Evolutionary conservation across 2,113 vertebrate species (phyloP).

Genomic region (Aphyosemion australe): DNA sequence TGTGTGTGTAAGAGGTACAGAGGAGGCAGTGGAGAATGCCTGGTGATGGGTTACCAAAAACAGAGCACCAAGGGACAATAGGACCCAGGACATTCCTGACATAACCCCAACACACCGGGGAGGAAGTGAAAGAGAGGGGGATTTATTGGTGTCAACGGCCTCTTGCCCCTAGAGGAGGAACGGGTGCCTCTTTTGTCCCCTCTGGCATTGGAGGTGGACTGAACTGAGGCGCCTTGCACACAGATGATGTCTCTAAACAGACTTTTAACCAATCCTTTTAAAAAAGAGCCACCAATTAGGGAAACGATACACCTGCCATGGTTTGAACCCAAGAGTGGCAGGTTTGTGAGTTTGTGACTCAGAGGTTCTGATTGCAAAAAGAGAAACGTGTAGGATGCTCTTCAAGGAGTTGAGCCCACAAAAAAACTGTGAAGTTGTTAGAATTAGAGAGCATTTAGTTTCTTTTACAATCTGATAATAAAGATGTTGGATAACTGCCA

Average conservation of each 20-base stretch:
- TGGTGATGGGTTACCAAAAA: constrained; percentile 80
- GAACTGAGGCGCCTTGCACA: constrained; percentile 72
- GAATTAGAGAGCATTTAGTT: constrained; percentile 63
- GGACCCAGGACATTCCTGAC: constrained; percentile 79
- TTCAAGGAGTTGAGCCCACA: constrained; percentile 60
- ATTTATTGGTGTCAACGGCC: constrained; percentile 80
- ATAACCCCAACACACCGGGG: constrained; percentile 80
- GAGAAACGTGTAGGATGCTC: constrained; percentile 64
- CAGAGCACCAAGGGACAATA: constrained; percentile 75
- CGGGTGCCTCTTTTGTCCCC: constrained; percentile 78
- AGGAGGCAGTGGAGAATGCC: constrained; percentile 66
- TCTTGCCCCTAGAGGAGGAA: constrained; percentile 67
- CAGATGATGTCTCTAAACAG: constrained; percentile 70
- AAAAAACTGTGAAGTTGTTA: constrained; percentile 62
- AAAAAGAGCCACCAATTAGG: constrained; percentile 78
- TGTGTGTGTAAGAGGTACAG: constrained; percentile 61
- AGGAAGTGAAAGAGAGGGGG: constrained; percentile 73
- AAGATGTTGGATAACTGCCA: constrained; percentile 35
- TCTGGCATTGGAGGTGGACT: constrained; percentile 70
- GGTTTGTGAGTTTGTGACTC: constrained; percentile 22
- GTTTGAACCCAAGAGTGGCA: constrained; percentile 27
- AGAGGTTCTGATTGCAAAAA: constrained; percentile 61
- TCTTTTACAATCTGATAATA: constrained; percentile 34
- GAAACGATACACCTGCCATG: constrained; percentile 57
- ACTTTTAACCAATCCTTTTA: constrained; percentile 61